These are phyloP conservation scores for Rhyacichthys aspro DNA, from an alignment of 2,797 vertebrate genomes.

Conservation along the genomic window DNA sequence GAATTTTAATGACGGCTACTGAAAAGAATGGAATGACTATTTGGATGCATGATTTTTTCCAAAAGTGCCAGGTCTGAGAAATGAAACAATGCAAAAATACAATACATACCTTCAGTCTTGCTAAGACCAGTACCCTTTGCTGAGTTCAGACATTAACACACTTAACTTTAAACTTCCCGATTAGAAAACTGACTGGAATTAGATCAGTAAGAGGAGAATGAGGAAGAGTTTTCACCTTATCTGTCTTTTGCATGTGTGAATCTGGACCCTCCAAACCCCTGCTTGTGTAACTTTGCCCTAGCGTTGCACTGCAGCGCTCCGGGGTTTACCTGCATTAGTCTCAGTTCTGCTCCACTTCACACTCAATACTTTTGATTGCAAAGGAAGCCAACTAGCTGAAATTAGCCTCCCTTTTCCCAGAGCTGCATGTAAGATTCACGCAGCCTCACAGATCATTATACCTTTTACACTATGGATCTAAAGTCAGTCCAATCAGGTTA, in stretches of 20 bases:
- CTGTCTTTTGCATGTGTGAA: not conserved
- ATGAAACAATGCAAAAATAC: no score
- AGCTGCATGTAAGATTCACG: slow-evolving; percentile 1
- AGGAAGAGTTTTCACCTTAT: not conserved
- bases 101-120: no score
- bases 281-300: not conserved
- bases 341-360: slow-evolving; percentile 9
- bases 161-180: no score
- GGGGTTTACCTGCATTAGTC: not conserved
- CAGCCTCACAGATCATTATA: slow-evolving; percentile 11
- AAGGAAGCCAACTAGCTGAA: slow-evolving; percentile 11
- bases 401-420: slow-evolving; percentile 25
- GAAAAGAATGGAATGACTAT: no score
- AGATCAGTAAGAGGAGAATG: no score
- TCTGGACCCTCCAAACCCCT: not conserved
- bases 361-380: slow-evolving; percentile 15
- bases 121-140: no score
- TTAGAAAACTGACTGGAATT: no score
- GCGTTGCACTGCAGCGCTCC: not conserved
- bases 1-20: no score
- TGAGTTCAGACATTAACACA: no score
- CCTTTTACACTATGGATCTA: slow-evolving; percentile 37
- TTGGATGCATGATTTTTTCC: no score
- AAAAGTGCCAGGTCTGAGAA: no score
- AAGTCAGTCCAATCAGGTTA: slow-evolving; percentile 20